Base-by-base conservation (phyloP, 1,140 invertebrate species). In the Drosophila kurseongensis region DNA sequence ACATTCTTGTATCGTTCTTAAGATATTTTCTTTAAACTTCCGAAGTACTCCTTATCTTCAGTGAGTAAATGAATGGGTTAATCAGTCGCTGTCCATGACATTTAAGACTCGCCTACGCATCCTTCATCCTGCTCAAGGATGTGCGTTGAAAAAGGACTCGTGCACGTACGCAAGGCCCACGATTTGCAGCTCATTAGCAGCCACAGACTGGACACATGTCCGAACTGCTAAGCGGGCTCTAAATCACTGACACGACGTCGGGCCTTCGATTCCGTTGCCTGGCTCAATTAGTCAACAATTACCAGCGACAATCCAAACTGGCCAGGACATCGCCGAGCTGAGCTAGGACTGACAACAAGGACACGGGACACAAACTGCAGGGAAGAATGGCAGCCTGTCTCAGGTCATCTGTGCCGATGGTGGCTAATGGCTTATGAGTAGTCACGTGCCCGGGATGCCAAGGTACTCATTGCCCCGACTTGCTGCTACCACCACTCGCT, bases 161-260 rank as follows among this genome's bases (percentile, higher is more conserved):
- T 54, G 75, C 82, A 85, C 82, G 82, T 85, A 85, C 65, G 59
- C 60, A 32, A 82, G 78, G 71, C 78, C 59, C 75, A 79, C 84
- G 79, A 88, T 88, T 88, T 89, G 84, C 84, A 88, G 84, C 84
- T 88, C 84, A 89, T 88, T 88, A 89, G 83, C 84, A 73, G 61
- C 71, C 84, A 79, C 75, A 83, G 75, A 73, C 71, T 76, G 71
- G 79, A 88, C 83, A 88, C 84, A 88, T 89, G 83, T 88, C 84
- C 67, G 41, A 83, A 88, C 84, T 89, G 76, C 83, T 89, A 88
- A 88, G 66, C 84, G 67, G 75, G 84, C 79, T 83, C 84, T 89
- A 88, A 88, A 88, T 88, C 83, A 89, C 84, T 82, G 82, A 14
- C 67, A 69, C 18, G 61, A 35, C 66, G 27, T 32, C 32, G 35